These are phyloP conservation scores for Syrmaticus mikado DNA, from an alignment of 2,113 vertebrate genomes.

Conservation along the genomic window DNA sequence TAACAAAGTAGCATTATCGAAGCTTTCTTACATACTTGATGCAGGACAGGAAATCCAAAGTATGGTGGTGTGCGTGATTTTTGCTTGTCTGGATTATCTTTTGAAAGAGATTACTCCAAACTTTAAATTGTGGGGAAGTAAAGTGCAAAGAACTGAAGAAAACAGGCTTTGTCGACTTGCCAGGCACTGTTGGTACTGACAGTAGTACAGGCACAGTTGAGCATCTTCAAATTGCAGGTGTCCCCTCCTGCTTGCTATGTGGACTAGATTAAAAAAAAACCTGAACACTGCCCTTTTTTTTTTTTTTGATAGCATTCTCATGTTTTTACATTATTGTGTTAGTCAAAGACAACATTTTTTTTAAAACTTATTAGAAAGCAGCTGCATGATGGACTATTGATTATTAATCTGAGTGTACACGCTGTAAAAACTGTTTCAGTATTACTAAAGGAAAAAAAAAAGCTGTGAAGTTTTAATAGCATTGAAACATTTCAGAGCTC, in stretches of 20 bases:
- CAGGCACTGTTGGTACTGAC: not conserved
- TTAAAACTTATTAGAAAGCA: not conserved
- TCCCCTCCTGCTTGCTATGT: not conserved
- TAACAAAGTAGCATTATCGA: not conserved
- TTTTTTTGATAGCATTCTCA: not conserved
- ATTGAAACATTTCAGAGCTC: constrained; percentile 32
- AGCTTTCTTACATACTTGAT: not conserved
- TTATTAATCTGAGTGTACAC: not conserved
- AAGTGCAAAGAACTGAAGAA: not conserved
- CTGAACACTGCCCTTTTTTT: accelerated
- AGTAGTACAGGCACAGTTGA: not conserved
- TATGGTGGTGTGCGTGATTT: not conserved
- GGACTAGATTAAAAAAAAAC: not conserved
- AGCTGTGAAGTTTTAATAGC: constrained; percentile 18
- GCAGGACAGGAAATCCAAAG: not conserved
- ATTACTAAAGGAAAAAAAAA: not conserved
- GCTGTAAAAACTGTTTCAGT: not conserved
- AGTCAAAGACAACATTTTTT: not conserved
- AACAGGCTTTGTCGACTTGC: accelerated
- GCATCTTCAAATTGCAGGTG: not conserved
- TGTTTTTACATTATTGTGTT: not conserved
- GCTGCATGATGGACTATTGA: not conserved
- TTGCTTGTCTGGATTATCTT: not conserved
- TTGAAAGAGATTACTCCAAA: not conserved
- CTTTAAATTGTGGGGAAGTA: not conserved